phyloP scores from a whole-genome alignment of 2,888 invertebrate species.

The Teleiodes luculella region DNA sequence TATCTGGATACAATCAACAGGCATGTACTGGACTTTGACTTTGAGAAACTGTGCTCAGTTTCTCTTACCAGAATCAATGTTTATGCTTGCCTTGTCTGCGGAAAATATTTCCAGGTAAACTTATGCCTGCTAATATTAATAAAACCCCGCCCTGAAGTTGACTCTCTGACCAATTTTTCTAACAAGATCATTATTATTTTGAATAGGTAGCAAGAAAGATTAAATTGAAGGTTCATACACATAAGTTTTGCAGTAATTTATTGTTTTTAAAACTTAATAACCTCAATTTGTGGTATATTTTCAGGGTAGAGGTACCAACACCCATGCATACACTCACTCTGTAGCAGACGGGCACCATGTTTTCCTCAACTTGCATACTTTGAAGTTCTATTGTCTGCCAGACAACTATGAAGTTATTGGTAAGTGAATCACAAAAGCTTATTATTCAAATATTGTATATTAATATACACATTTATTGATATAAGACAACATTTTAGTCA shows the following conservation, averaged over 20 bases:
- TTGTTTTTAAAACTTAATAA: too few relatives aligned
- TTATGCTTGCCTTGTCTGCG: slow-evolving; percentile 99
- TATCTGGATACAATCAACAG: slow-evolving; percentile 99
- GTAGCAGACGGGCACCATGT: slow-evolving; percentile 99
- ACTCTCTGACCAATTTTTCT: too few relatives aligned
- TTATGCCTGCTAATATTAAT: too few relatives aligned
- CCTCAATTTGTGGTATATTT: slow-evolving; percentile 18
- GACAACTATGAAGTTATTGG: slow-evolving; percentile 99
- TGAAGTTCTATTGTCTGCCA: slow-evolving; percentile 98
- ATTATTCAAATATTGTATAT: not conserved
- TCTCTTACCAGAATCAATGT: slow-evolving; percentile 99
- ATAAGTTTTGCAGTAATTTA: too few relatives aligned
- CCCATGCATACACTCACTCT: slow-evolving; percentile 99
- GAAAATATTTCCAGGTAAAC: slow-evolving; percentile 94
- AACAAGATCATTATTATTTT: too few relatives aligned
- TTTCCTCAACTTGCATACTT: slow-evolving; percentile 95
- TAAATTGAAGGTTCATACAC: too few relatives aligned
- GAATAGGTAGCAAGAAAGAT: too few relatives aligned
- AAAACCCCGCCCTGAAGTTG: too few relatives aligned
- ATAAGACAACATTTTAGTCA: too few relatives aligned
- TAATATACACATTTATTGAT: too few relatives aligned
- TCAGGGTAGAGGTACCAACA: slow-evolving; percentile 96
- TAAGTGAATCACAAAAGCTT: slow-evolving; percentile 51
- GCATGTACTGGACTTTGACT: slow-evolving; percentile 98
- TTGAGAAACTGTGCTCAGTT: slow-evolving; percentile 99